phyloP scores from a whole-genome alignment of 2,113 vertebrate genomes.

The Atlantisia rogersi region DNA sequence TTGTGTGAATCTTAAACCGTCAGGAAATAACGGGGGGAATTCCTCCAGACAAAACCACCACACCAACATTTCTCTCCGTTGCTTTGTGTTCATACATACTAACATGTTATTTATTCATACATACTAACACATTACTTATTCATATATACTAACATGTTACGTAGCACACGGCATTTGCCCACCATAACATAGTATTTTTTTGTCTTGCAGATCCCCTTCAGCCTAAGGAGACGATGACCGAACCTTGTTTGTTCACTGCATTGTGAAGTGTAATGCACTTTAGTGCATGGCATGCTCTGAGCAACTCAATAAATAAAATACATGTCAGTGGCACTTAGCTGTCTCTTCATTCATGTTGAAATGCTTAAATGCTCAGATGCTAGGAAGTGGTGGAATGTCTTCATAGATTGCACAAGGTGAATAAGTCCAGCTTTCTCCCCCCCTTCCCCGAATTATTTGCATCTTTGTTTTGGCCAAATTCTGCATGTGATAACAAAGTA shows the following conservation, averaged over 20 bases:
- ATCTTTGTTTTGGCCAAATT: neutral
- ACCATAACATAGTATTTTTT: neutral
- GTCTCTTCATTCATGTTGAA: neutral
- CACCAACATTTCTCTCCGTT: slow-evolving; percentile 14
- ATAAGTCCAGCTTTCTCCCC: neutral
- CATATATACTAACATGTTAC: neutral
- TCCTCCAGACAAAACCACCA: slow-evolving; percentile 51
- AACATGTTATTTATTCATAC: too few relatives aligned
- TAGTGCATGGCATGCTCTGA: neutral
- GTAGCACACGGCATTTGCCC: neutral
- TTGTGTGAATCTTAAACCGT: slow-evolving; percentile 35
- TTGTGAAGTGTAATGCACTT: neutral
- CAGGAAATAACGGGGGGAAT: slow-evolving; percentile 57
- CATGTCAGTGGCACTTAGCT: neutral
- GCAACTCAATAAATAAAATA: slow-evolving; percentile 51
- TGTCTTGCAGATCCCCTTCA: slow-evolving; percentile 47
- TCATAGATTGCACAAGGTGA: neutral
- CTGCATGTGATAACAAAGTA: neutral
- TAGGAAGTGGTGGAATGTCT: neutral
- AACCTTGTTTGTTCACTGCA: slow-evolving; percentile 8
- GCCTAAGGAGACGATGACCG: neutral
- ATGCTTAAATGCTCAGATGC: neutral
- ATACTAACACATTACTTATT: neutral
- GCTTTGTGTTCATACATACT: neutral
- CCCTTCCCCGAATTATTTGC: neutral